A percentile compares a stretch with the other conserved stretches of the same genome.
These are phyloP conservation scores for Empidonax traillii DNA, from an alignment of 2,113 vertebrate species.

Conservation along the genomic window DNA sequence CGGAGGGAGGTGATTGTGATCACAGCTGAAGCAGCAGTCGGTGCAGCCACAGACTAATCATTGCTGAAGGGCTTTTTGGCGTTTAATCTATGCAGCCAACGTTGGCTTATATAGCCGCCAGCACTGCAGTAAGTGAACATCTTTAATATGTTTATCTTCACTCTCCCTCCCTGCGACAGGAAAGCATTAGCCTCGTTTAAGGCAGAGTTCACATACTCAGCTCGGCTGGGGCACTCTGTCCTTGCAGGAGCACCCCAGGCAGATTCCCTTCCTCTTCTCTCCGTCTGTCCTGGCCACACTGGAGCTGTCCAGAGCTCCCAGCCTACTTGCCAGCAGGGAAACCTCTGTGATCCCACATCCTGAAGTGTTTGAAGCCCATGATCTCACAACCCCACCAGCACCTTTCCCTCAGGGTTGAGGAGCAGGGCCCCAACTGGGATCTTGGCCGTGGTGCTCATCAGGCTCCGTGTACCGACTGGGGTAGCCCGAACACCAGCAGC, in stretches of 20 bases:
- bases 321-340: not conserved
- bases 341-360: not conserved
- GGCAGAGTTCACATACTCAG: not conserved
- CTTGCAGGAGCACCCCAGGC: not conserved
- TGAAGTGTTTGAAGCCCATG: not conserved
- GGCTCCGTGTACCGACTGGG: rapidly evolving
- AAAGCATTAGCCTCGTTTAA: not conserved
- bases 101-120: not conserved
- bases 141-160: not conserved
- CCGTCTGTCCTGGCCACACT: rapidly evolving
- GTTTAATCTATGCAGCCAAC: not conserved
- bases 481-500: rapidly evolving
- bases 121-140: not conserved
- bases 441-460: rapidly evolving
- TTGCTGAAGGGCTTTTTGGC: slow-evolving; percentile 20
- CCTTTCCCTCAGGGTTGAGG: not conserved
- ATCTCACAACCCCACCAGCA: too few relatives aligned
- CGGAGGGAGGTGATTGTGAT: not conserved
- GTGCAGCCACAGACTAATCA: not conserved
- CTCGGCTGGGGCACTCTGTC: rapidly evolving
- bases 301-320: not conserved
- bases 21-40: not conserved
- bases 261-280: not conserved
- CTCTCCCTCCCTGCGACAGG: not conserved
- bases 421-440: not conserved